Evolutionary conservation across 2,113 vertebrate genomes (phyloP), one percentile per base, ranked within the genome.

Genomic region (Aepyceros melampus): DNA sequence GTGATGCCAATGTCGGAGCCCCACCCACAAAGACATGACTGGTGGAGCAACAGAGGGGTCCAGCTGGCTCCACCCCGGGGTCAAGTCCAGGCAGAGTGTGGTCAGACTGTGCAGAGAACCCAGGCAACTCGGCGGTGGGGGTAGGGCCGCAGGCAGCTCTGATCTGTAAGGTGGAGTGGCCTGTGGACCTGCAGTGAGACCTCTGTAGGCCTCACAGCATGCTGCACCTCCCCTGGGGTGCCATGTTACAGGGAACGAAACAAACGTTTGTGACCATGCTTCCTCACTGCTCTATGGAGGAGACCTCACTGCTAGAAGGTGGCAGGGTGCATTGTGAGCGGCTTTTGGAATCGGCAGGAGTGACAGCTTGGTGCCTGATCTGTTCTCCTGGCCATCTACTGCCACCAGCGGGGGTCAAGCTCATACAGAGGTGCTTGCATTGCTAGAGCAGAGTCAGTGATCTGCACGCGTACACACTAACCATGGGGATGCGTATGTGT

Each of bases 401-500:
- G 40, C 8, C 11, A 5, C 29, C 14, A 43, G 0, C 1, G 3
- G 8, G 58, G 40, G 16, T 36, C 12, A 7, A 10, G 17, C 6
- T 49, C 60, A 3, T 0, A 4, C 78, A 84, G 93, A 89, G 76
- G 93, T 3, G 49, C 16, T 56, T 2, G 8, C 25, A 0, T 5
- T 7, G 43, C 25, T 10, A 15, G n/a, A 76, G 79, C 87, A 25
- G 21, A 56, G 51, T 51, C 43, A 40, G 5, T 27, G 47, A 19
- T 13, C 19, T 17, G 15, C 13, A 40, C 2, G 27, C 45, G 76
- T 25, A n/a, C 5, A 85, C 29, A 27, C 53, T 21, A 14, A 29
- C 4, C 5, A 1, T 6, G 27, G 53, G 3, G 23, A 17, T 11
- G 21, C 3, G 19, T 0, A 0, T 0, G 1, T 29, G 21, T 14